Evolutionary conservation across 2,113 vertebrate species (phyloP).

Genomic region (Synchiropus splendidus): DNA sequence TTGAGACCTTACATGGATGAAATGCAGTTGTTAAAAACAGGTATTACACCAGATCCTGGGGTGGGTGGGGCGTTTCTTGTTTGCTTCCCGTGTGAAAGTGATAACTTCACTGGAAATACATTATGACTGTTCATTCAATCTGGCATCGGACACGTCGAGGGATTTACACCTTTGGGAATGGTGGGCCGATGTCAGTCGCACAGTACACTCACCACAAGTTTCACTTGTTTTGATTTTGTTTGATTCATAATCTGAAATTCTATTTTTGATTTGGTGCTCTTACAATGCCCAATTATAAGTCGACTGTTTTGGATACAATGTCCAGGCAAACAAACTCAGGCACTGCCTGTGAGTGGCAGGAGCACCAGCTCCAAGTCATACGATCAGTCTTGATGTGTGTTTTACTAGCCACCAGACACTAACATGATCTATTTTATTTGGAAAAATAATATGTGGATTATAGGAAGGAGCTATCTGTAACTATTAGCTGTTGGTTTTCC

Average conservation of each 20-base stretch:
- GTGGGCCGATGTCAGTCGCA: neutral
- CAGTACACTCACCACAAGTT: neutral
- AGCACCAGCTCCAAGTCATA: slow-evolving; percentile 38
- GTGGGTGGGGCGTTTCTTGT: slow-evolving; percentile 29
- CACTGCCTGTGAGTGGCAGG: slow-evolving; percentile 18
- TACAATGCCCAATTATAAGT: no score
- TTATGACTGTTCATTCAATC: slow-evolving; percentile 44
- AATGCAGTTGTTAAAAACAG: slow-evolving; percentile 39
- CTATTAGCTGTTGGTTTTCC: slow-evolving; percentile 18
- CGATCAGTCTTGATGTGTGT: slow-evolving; percentile 13
- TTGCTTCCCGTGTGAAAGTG: slow-evolving; percentile 41
- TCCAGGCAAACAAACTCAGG: no score
- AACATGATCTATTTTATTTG: slow-evolving; percentile 47
- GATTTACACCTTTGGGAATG: slow-evolving; percentile 19
- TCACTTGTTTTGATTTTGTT: neutral
- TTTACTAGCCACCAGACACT: slow-evolving; percentile 43
- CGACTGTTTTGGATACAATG: no score
- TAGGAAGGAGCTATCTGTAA: slow-evolving; percentile 10
- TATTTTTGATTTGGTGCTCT: no score
- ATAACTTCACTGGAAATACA: slow-evolving; percentile 52
- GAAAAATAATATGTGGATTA: slow-evolving; percentile 36
- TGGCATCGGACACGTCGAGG: slow-evolving; percentile 16
- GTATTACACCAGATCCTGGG: slow-evolving; percentile 23
- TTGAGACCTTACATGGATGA: slow-evolving; percentile 38
- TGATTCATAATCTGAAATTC: no score